These are phyloP conservation scores for Idaea straminata DNA, from an alignment of 2,888 invertebrate species.

Conservation along the genomic window DNA sequence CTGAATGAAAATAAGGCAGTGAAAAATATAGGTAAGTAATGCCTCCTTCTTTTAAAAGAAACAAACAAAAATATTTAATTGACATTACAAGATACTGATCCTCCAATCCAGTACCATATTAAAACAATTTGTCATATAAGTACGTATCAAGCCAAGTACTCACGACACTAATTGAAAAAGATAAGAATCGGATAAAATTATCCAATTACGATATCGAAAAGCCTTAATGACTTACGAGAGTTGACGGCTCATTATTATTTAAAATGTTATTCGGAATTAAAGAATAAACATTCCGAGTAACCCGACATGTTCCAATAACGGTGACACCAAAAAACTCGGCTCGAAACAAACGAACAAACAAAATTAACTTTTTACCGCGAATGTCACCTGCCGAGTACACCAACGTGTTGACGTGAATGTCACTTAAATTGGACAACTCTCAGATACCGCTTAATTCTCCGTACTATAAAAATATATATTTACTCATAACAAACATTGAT, in stretches of 20 bases:
- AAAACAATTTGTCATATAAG: slow-evolving; percentile 48
- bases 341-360: slow-evolving; percentile 40
- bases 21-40: too few relatives aligned
- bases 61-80: background rate
- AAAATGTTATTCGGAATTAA: slow-evolving; percentile 42
- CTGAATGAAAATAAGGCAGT: too few relatives aligned
- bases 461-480: too few relatives aligned
- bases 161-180: slow-evolving; percentile 52
- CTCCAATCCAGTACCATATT: slow-evolving; percentile 12
- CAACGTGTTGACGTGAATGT: slow-evolving; percentile 48
- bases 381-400: slow-evolving; percentile 38
- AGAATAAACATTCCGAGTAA: slow-evolving; percentile 37
- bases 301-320: slow-evolving; percentile 36
- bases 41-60: background rate
- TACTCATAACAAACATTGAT: too few relatives aligned
- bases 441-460: slow-evolving; percentile 21
- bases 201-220: slow-evolving; percentile 58
- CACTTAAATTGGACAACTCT: slow-evolving; percentile 56
- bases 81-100: background rate
- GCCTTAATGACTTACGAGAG: slow-evolving; percentile 46
- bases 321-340: slow-evolving; percentile 40
- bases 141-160: slow-evolving; percentile 27
- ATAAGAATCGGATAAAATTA: slow-evolving; percentile 59
- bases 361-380: slow-evolving; percentile 47
- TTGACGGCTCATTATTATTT: slow-evolving; percentile 53